Evolutionary conservation across 2,888 invertebrate genomes (phyloP).

Genomic region (Cephus sareptanus): DNA sequence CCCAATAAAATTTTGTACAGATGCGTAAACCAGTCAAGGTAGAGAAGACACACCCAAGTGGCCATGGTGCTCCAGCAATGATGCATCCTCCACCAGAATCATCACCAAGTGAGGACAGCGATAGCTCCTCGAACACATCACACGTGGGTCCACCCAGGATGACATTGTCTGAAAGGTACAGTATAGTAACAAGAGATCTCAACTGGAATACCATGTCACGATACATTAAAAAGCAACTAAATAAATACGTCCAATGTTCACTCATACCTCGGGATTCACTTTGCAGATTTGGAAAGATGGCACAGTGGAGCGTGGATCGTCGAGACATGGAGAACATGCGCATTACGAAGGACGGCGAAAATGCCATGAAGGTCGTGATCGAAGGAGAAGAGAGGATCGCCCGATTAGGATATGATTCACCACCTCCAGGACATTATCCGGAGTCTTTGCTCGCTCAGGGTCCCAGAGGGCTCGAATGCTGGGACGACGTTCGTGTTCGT

Average conservation of each 20-base stretch:
- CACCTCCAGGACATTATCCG: constrained; percentile 80
- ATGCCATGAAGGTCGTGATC: constrained; percentile 78
- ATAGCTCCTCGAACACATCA: constrained; percentile 70
- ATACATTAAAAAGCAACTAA: background rate
- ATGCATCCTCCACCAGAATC: constrained; percentile 67
- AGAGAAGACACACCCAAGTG: constrained; percentile 58
- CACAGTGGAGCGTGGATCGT: constrained; percentile 89
- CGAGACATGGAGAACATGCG: constrained; percentile 89
- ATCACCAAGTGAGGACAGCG: constrained; percentile 73
- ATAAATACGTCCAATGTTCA: background rate
- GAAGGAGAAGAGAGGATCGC: constrained; percentile 71
- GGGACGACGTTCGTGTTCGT: constrained; percentile 90
- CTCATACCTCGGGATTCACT: background rate
- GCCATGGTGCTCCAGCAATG: constrained; percentile 45
- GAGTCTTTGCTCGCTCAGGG: constrained; percentile 81
- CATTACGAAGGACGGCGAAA: constrained; percentile 82
- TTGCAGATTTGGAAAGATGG: constrained; percentile 86
- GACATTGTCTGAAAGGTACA: constrained; percentile 80
- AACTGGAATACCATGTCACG: background rate
- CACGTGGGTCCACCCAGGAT: constrained; percentile 73
- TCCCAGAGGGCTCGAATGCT: constrained; percentile 80
- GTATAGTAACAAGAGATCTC: background rate
- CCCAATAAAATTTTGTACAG: constrained; percentile 31
- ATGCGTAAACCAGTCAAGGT: constrained; percentile 62
- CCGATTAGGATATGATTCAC: constrained; percentile 69